Conservation (phyloP, 2,113 vertebrate species). For the Xyliphius kryptos region DNA sequence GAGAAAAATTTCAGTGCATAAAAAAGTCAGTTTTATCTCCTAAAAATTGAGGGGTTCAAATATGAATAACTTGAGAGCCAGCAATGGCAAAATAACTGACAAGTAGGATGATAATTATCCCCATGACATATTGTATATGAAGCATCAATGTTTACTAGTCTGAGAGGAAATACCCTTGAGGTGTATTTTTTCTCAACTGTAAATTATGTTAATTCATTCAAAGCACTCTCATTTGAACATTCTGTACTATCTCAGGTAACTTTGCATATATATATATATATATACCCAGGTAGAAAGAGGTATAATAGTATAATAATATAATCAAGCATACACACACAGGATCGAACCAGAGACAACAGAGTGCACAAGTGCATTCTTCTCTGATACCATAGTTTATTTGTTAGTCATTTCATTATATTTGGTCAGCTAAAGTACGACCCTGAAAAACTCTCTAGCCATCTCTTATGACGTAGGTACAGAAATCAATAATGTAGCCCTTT, state of each 20-base stretch:
- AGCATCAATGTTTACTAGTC: not conserved
- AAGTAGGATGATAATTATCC: not conserved
- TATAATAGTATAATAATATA: not conserved
- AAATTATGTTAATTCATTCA: not conserved
- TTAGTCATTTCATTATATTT: not conserved
- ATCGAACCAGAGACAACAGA: not conserved
- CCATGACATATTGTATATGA: not conserved
- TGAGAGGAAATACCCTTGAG: not conserved
- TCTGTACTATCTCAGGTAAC: not conserved
- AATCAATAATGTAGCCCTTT: not conserved
- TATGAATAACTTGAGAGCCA: not conserved
- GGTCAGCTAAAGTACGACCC: not conserved
- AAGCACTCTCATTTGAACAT: not conserved
- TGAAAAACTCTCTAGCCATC: not conserved
- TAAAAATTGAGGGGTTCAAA: not conserved
- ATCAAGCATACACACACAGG: not conserved
- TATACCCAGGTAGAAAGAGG: too few species aligned
- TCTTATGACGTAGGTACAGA: not conserved
- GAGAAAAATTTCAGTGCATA: not conserved
- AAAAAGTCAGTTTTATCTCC: not conserved
- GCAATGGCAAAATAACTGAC: not conserved
- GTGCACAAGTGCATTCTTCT: not conserved
- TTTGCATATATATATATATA: not conserved
- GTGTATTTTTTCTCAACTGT: conserved; percentile 2
- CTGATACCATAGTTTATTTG: not conserved